phyloP scores from a whole-genome alignment of 2,113 vertebrate species.

The Erpornis zantholeuca region DNA sequence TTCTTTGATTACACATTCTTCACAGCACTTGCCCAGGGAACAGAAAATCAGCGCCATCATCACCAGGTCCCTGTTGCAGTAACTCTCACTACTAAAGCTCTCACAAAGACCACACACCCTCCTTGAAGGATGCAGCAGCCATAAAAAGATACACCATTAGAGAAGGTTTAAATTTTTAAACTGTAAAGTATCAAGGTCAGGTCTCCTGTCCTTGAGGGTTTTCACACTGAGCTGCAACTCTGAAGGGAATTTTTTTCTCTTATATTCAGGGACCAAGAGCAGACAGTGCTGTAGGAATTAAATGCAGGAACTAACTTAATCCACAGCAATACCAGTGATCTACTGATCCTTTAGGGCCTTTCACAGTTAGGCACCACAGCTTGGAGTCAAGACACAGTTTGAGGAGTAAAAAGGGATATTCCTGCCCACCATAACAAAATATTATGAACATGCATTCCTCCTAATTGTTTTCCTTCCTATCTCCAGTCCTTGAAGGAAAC shows the following conservation, averaged over 20 bases:
- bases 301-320: not conserved
- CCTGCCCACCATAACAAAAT: not conserved
- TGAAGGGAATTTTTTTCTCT: not conserved
- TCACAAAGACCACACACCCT: not conserved
- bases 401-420: not conserved
- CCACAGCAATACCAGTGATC: not conserved
- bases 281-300: not conserved
- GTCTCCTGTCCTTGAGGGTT: not conserved
- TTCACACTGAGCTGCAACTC: not conserved
- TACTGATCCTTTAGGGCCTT: not conserved
- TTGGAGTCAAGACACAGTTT: not conserved
- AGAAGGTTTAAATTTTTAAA: not conserved
- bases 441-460: not conserved
- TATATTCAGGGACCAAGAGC: not conserved
- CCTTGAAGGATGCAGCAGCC: not conserved
- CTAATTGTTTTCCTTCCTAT: not conserved
- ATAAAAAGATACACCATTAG: not conserved
- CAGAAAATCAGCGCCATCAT: slow-evolving; percentile 3
- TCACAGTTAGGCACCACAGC: not conserved
- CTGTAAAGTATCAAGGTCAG: not conserved
- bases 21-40: not conserved
- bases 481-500: not conserved
- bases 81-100: not conserved
- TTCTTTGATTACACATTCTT: slow-evolving; percentile 17
- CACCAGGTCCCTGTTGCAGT: not conserved